Evolutionary conservation across 2,113 vertebrate species (phyloP), one percentile per base, ranked within the genome.

Genomic region (Plestiodon gilberti): DNA sequence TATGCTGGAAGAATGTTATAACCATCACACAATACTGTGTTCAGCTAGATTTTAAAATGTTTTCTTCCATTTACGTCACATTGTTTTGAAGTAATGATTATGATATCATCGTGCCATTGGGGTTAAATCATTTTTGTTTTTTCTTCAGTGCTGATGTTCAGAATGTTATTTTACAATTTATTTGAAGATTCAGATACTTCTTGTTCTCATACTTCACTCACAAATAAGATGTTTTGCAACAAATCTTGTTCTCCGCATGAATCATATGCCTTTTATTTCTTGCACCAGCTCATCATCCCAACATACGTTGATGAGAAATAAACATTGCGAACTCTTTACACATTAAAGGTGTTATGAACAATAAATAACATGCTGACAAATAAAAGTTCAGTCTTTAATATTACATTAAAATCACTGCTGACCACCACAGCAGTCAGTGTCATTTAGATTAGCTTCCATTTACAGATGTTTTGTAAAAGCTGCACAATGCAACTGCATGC

Each of bases 211-310:
- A 20, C 5, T 83, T 83, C 15, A 73, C 15, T 69, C 64, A 40
- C 48, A 85, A 84, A 65, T 38, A 85, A 85, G 76, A 69, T 20
- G 11, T 69, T 67, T 20, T 85, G 62, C 23, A 69, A 22, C 57
- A 17, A 57, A 35, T 78, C 48, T 85, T 9, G 69, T n/a, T 78
- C 38, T 91, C 28, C 78, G 1, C 69, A 64, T 78, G 69, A 81
- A 13, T 64, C 1, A 0, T 74, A 3, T 35, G 82, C 74, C 25
- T 74, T 55, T 81, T 75, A 38, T 81, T 87, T 48, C 40, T 81
- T 65, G 78, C 23, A 61, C 76, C 67, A 48, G 55, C 0, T 74
- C 88, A 61, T n/a, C 40, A 55, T 82, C 69, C 33, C 22, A 57
- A 52, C 18, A 82, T 48, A 35, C 3, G 62, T 64, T 33, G n/a